Percentiles rank a stretch among this genome's conserved stretches.
These are phyloP conservation scores for Phyllotis vaccarum DNA, from an alignment of 2,797 vertebrate genomes.

Conservation along the genomic window DNA sequence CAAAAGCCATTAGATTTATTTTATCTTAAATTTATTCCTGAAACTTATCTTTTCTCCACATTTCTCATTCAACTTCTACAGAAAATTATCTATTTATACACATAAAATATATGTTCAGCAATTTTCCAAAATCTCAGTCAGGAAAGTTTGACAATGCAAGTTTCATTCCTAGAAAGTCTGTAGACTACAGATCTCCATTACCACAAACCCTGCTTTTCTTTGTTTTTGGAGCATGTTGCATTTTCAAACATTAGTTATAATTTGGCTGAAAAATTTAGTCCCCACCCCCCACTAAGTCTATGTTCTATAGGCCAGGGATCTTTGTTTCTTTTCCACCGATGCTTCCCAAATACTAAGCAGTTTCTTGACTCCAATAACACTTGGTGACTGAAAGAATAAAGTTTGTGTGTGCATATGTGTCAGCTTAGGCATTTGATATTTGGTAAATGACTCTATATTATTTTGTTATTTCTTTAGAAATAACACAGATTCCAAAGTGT, in stretches of 20 bases:
- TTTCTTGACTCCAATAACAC: neutral
- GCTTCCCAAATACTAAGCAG: neutral
- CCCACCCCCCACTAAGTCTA: neutral
- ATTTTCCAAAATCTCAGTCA: neutral
- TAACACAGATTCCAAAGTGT: neutral
- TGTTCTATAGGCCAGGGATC: neutral
- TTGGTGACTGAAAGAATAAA: constrained; percentile 29
- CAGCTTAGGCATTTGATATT: neutral
- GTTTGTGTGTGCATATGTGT: neutral
- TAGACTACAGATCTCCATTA: neutral
- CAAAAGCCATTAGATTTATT: neutral
- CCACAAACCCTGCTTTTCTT: neutral
- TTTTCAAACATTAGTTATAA: constrained; percentile 5
- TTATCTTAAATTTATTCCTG: neutral
- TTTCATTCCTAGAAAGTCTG: neutral
- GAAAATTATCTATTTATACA: neutral
- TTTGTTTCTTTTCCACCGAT: neutral
- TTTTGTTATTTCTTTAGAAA: constrained; percentile 29
- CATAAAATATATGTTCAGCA: neutral
- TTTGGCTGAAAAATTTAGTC: constrained; percentile 21
- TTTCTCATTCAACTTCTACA: neutral
- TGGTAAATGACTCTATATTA: neutral
- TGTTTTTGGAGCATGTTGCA: neutral
- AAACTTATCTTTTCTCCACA: neutral
- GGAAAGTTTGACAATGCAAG: neutral